Evolutionary conservation across 2,888 invertebrate species (phyloP).

Genomic region (Uropetala carovei): DNA sequence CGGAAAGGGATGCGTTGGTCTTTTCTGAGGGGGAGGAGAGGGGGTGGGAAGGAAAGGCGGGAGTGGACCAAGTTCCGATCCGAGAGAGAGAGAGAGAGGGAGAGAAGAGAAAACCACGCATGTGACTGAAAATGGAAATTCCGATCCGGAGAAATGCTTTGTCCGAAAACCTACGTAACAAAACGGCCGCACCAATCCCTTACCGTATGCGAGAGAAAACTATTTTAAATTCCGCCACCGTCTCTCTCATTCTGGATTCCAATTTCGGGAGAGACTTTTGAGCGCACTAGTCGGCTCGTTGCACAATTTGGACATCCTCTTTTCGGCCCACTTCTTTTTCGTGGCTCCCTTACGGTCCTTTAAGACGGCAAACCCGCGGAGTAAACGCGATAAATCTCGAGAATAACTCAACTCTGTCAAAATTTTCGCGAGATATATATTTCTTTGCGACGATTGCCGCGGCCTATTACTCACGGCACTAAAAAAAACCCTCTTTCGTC

Average conservation of each 20-base stretch:
- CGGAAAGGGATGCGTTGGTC: background rate
- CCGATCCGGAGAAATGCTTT: background rate
- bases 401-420: background rate
- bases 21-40: background rate
- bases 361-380: background rate
- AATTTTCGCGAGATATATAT: background rate
- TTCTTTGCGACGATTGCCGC: background rate
- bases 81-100: background rate
- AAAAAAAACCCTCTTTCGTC: background rate
- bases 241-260: background rate
- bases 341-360: background rate
- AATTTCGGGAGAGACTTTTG: background rate
- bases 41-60: background rate
- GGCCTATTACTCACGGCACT: background rate
- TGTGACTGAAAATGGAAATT: conserved; percentile 5
- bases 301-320: background rate
- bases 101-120: background rate
- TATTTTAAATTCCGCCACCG: background rate
- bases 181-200: background rate
- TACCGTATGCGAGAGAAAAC: background rate
- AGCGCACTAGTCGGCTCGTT: background rate
- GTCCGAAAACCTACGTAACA: background rate
- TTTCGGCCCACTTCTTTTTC: background rate
- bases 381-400: background rate
- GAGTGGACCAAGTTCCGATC: conserved; percentile 23